Evolutionary conservation across 2,113 vertebrate genomes (phyloP).

Genomic region (Panthera uncia): DNA sequence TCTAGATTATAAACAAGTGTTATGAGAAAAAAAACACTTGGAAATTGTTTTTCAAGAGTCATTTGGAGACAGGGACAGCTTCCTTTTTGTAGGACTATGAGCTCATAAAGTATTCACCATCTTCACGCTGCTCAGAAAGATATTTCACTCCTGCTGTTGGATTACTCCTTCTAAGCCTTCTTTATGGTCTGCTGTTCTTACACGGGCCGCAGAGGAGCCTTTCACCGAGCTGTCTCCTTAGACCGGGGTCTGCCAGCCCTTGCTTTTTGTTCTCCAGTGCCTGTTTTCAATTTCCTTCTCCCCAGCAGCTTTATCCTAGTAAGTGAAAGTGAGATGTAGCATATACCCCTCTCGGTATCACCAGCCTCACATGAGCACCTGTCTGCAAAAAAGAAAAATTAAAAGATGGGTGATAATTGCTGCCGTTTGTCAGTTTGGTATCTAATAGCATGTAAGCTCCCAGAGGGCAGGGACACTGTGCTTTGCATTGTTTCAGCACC

Average conservation of each 20-base stretch:
- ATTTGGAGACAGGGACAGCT: background rate
- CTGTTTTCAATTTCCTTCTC: background rate
- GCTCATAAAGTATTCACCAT: background rate
- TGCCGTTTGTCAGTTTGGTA: background rate
- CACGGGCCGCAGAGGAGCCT: background rate
- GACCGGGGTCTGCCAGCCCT: background rate
- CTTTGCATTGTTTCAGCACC: background rate
- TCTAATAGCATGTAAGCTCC: conserved; percentile 48
- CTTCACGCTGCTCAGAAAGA: background rate
- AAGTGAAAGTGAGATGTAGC: background rate
- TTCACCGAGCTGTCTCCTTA: background rate
- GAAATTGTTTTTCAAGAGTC: background rate
- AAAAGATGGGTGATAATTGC: background rate
- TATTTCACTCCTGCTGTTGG: background rate
- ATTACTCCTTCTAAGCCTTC: background rate
- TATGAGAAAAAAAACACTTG: background rate
- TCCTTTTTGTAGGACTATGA: background rate
- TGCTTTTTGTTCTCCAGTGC: background rate
- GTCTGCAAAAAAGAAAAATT: background rate
- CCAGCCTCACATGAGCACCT: background rate
- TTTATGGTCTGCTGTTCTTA: background rate
- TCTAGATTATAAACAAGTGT: background rate
- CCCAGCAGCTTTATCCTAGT: background rate
- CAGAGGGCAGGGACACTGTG: background rate
- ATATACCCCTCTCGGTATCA: no score